Evolutionary conservation across 1,140 invertebrate species (phyloP).

Genomic region (Eriocheir sinensis): DNA sequence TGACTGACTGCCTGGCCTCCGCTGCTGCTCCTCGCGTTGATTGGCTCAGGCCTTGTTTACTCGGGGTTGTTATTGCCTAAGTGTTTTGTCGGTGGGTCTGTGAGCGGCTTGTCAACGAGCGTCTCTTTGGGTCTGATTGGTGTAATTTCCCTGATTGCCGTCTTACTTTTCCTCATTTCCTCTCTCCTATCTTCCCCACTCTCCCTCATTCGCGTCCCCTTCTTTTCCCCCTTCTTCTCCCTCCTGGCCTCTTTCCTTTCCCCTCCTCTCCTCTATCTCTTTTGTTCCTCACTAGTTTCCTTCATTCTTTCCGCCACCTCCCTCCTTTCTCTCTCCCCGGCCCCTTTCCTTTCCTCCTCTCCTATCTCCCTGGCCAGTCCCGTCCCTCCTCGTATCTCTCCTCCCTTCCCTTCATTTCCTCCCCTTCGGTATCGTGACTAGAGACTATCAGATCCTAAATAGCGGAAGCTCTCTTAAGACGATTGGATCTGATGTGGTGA

Average conservation of each 20-base stretch:
- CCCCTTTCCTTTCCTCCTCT: neutral
- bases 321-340: neutral
- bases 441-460: neutral
- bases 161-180: neutral
- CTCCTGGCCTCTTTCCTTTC: neutral
- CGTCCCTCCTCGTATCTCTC: neutral
- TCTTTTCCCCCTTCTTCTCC: no score
- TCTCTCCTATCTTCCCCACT: neutral
- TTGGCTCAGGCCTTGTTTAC: neutral
- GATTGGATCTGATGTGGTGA: conserved; percentile 1
- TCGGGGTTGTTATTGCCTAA: neutral
- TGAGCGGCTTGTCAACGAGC: neutral
- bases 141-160: no score
- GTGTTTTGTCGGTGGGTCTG: neutral
- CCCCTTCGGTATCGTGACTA: neutral
- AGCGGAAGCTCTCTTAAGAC: neutral
- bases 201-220: neutral
- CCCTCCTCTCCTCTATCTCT: neutral
- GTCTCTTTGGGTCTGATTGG: neutral
- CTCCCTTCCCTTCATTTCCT: neutral
- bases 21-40: neutral
- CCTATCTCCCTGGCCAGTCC: neutral
- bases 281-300: neutral
- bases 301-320: neutral
- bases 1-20: neutral